Evolutionary conservation across 2,797 vertebrate genomes (phyloP), one percentile per base, ranked within the genome.

Genomic region (Muscicapa striata): DNA sequence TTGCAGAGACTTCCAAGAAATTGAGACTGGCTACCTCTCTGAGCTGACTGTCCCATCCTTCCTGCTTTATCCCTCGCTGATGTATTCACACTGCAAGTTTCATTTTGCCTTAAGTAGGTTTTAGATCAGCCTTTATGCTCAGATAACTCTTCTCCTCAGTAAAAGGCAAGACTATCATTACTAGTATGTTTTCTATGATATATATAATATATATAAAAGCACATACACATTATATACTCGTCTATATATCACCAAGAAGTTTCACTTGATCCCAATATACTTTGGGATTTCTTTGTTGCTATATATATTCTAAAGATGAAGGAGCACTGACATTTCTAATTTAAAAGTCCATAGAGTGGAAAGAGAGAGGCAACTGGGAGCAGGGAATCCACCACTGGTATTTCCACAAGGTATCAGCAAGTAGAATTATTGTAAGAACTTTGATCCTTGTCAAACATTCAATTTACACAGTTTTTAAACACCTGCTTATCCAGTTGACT

Each of bases 321-420:
- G 48, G 49, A 86, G 70, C 82, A 87, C 90, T 91, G 74, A 75
- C 92, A 86, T 64, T 51, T 96, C 58, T 70, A 67, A 95, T 57
- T 95, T 96, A 68, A 68, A 97, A 97, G 55, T 91, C 93, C 89
- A 32, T 14, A 52, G 93, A 95, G 21, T 40, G 81, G 90, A 93
- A 97, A 79, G 64, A 72, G 94, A 95, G 82, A 72, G 85, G 84
- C 84, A 96, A 93, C 73, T 15, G 24, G 45, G 45, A 90, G 74
- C n/a, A 59, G n/a, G 43, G 27, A 91, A 94, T 74, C 79, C 57
- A 81, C 76, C 89, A 84, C 0, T 0, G 73, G n/a, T 77, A 94
- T 94, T 96, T 95, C 95, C 93, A 90, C 72, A 79, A 89, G 61
- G 73, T 43, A 40, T 11, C 84, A 63, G 62, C 79, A 91, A 88